phyloP scores from a whole-genome alignment of 2,888 invertebrate species.

The Cremastinae sp. region DNA sequence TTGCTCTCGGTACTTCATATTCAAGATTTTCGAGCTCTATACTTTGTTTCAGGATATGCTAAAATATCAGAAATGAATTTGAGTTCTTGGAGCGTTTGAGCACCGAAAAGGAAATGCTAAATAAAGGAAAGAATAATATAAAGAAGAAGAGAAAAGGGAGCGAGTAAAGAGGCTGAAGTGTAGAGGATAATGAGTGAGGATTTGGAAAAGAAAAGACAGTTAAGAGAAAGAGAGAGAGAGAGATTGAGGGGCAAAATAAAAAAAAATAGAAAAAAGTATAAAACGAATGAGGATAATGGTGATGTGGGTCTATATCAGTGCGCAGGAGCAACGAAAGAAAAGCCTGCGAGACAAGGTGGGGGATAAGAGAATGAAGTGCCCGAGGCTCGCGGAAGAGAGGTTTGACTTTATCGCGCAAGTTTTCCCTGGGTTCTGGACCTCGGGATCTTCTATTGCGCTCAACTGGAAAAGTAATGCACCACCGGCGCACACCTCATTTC shows the following conservation, averaged over 20 bases:
- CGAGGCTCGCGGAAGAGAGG: conserved; percentile 45
- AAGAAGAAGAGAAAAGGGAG: background rate
- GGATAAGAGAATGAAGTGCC: conserved; percentile 49
- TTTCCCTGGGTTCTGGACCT: conserved; percentile 40
- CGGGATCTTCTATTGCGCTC: conserved; percentile 16
- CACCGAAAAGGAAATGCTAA: background rate
- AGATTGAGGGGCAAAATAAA: conserved; percentile 21
- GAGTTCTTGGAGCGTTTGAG: conserved; percentile 1
- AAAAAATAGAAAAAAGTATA: conserved; percentile 9
- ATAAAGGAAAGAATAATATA: background rate
- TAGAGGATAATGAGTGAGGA: conserved; percentile 11
- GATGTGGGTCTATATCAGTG: conserved; percentile 16
- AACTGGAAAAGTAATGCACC: conserved; percentile 40
- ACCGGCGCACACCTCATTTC: conserved; percentile 32
- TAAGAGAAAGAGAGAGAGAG: conserved; percentile 9
- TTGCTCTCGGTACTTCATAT: background rate
- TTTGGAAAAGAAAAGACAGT: background rate
- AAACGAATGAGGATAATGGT: conserved; percentile 39
- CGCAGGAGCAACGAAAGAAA: conserved; percentile 30
- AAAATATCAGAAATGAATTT: conserved; percentile 14
- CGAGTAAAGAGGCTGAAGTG: conserved; percentile 1
- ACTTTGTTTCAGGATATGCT: conserved; percentile 4
- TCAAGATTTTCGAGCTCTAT: conserved; percentile 1
- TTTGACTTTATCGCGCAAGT: conserved; percentile 50
- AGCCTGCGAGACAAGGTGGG: conserved; percentile 22